Evolutionary conservation across 2,797 vertebrate species (phyloP).

Genomic region (Ctenopoma kingsleyae): DNA sequence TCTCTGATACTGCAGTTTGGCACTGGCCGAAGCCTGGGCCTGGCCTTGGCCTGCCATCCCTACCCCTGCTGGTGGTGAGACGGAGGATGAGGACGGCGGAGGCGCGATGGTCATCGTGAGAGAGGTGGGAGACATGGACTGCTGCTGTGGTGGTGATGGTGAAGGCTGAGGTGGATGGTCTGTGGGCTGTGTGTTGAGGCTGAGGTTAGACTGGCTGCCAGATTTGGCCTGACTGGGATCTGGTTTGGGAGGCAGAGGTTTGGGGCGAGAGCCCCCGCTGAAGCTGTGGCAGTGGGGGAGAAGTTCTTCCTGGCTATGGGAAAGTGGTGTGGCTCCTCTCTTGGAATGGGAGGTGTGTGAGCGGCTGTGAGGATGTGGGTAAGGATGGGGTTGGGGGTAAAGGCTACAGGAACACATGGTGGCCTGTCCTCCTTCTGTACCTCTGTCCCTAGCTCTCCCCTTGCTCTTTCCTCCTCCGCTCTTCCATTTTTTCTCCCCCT

Average conservation of each 20-base stretch:
- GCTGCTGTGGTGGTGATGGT: slow-evolving; percentile 85
- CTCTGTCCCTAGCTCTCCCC: slow-evolving; percentile 69
- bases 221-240: slow-evolving; percentile 83
- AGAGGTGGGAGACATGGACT: slow-evolving; percentile 82
- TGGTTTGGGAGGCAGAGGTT: slow-evolving; percentile 82
- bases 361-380: slow-evolving; percentile 82
- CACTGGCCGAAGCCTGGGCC: slow-evolving; percentile 86
- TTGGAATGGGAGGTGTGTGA: slow-evolving; percentile 83
- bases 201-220: slow-evolving; percentile 88
- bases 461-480: slow-evolving; percentile 78
- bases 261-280: slow-evolving; percentile 82
- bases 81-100: slow-evolving; percentile 83
- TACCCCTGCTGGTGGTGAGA: slow-evolving; percentile 83
- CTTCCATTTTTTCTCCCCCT: slow-evolving; percentile 84
- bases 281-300: slow-evolving; percentile 88
- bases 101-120: slow-evolving; percentile 86
- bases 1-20: slow-evolving; percentile 93
- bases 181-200: slow-evolving; percentile 82
- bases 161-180: slow-evolving; percentile 81
- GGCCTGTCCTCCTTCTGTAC: slow-evolving; percentile 68
- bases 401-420: slow-evolving; percentile 83
- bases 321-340: slow-evolving; percentile 76
- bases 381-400: slow-evolving; percentile 84
- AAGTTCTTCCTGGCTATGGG: slow-evolving; percentile 87
- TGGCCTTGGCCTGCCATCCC: slow-evolving; percentile 82